Base-by-base conservation (phyloP, 2,888 invertebrate species). In the Synanthedon formicaeformis region DNA sequence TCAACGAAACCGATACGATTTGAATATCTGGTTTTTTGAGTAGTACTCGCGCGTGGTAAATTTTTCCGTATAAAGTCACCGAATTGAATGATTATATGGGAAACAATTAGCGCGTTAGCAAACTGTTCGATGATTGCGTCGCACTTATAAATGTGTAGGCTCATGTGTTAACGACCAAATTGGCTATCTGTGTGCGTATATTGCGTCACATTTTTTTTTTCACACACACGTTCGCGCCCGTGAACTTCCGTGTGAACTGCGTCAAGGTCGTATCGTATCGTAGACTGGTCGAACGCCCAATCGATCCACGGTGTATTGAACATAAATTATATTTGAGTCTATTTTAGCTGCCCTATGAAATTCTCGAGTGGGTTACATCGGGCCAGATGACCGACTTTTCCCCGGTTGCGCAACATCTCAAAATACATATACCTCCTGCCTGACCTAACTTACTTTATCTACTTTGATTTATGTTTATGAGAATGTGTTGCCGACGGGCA, bases 241-340 rank as follows among this genome's bases (percentile, higher is more conserved):
- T 88, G 87, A 88, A 88, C 88, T 86, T 85, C 80, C 77, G 75
- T 59, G 66, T 71, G 75, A 76, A 78, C 80, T 65, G 70, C 67
- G 66, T 66, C 85, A 88, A 88, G 88, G 88, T 73, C 86, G 68
- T 57, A 41, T 73, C 86, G 68, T 57, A 41, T 34, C 40, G 40
- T 50, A 58, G 57, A 63, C 45, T 62, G 60, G 61, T 59, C 65
- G 63, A 68, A 67, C 69, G 69, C 70, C 69, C 70, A 67, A 81
- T 82, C 84, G 81, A 81, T 79, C 70, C 67, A 60, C 57, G 60
- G 66, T 68, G 62, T 63, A 67, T 66, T 60, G 60, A 54, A 67
- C 71, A 73, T 78, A 74, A 75, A 78, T 78, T 77, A 23, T 23
- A 70, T 66, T 65, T 71, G 64, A 65, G 73, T 68, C 73, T 73